Base-by-base conservation (phyloP, 1,140 invertebrate genomes). In the Drosophila erecta region DNA sequence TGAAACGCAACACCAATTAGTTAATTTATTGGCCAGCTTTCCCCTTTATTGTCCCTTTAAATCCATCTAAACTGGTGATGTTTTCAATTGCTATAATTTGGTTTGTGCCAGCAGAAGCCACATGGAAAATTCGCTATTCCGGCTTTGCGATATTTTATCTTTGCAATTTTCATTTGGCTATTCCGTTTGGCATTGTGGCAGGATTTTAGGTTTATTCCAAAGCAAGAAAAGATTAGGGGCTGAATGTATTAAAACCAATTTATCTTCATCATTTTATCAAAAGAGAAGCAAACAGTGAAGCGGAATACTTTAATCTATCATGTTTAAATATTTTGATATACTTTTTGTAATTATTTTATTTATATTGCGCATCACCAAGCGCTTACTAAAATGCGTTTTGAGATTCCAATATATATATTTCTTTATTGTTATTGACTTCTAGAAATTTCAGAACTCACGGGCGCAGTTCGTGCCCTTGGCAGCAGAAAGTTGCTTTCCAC, bases 21-120 rank as follows among this genome's bases (percentile, higher is more conserved):
- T 62, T 74, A 58, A 83, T 71, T 76, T 70, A 64, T 46, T 72
- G n/a, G 15, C 22, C 14, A 12, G 11, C 14, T 20, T 14, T 57
- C 3, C 20, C 15, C n/a, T 22, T 53, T 51, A 24, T 49, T 64
- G 35, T 20, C 17, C 35, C 33, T 59, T 59, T 27, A 67, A 67
- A 60, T 27, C 43, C 8, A 37, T 41, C 55, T 50, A 15, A 50
- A 33, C 12, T 41, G 54, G 37, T 17, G 54, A 33, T 24, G 43
- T 10, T 30, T 47, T 17, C 47, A 62, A 62, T 61, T 33, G 66
- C 55, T 64, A 55, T 56, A 67, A 69, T 81, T 73, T 76, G 56
- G 72, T 65, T 79, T 76, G 35, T 79, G 60, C 33, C 58, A 22
- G 37, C 30, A 41, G 27, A 54, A 66, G 37, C 17, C 10, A 43